phyloP scores from a whole-genome alignment of 2,888 invertebrate species.

The Drosophila emarginata region DNA sequence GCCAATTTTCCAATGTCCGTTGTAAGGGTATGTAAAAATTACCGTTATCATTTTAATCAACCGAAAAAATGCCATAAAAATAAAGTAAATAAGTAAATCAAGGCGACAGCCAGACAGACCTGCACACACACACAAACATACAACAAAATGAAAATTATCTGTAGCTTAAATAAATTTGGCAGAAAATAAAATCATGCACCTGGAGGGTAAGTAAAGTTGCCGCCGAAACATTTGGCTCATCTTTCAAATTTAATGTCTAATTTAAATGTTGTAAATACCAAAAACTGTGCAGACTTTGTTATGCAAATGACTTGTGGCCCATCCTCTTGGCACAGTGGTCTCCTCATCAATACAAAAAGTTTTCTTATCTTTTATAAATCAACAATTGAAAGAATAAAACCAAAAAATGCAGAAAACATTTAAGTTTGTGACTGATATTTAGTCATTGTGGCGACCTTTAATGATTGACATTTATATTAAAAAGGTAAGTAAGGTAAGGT shows the following conservation, averaged over 20 bases:
- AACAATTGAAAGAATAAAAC: too few relatives aligned
- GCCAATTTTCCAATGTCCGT: background rate
- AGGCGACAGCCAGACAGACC: constrained; percentile 20
- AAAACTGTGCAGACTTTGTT: constrained; percentile 63
- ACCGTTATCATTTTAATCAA: constrained; percentile 66
- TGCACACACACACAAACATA: background rate
- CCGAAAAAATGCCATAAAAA: constrained; percentile 60
- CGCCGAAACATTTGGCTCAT: constrained; percentile 62
- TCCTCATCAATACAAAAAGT: background rate
- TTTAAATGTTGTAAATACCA: constrained; percentile 74
- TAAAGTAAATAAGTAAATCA: constrained; percentile 73
- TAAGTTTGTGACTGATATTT: too few relatives aligned
- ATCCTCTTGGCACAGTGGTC: background rate
- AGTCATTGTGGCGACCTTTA: background rate
- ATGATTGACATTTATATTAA: background rate
- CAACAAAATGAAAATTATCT: constrained; percentile 53
- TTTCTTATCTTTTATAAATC: background rate
- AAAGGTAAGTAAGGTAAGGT: too few relatives aligned
- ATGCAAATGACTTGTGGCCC: constrained; percentile 67
- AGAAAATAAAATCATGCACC: constrained; percentile 45
- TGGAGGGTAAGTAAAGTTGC: constrained; percentile 55
- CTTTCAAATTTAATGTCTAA: constrained; percentile 77
- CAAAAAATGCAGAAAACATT: too few relatives aligned
- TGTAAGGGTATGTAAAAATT: constrained; percentile 35
- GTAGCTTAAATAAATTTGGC: constrained; percentile 62